These are phyloP conservation scores for Penaeus japonicus DNA, from an alignment of 1,140 invertebrate species.

Conservation along the genomic window DNA sequence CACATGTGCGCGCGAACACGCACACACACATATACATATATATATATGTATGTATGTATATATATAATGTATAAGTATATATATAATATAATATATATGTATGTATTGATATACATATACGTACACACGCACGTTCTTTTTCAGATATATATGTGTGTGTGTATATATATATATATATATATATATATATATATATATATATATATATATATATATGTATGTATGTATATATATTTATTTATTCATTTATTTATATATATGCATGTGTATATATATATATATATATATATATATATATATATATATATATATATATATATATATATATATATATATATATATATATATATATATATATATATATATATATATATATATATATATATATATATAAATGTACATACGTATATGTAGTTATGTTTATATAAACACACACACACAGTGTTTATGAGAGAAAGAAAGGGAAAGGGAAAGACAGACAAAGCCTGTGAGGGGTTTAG, in stretches of 20 bases:
- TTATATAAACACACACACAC: background rate
- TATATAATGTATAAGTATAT: background rate
- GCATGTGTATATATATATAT: background rate
- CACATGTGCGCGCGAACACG: background rate
- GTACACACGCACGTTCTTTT: background rate
- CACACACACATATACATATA: background rate
- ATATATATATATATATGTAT: background rate
- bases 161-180: background rate
- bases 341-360: background rate
- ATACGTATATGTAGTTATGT: background rate
- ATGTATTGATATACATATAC: conserved; percentile 23
- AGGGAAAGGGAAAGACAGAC: background rate
- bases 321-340: background rate
- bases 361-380: background rate
- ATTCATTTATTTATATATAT: background rate
- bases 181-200: background rate
- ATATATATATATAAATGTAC: background rate
- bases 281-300: background rate
- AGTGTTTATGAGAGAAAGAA: background rate
- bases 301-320: background rate
- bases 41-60: background rate
- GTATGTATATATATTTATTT: background rate
- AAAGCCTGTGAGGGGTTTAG: background rate
- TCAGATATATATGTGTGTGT: background rate
- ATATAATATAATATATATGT: background rate